Evolutionary conservation across 2,797 vertebrate species (phyloP), one percentile per base, ranked within the genome.

Genomic region (Acrossocheilus fasciatus): DNA sequence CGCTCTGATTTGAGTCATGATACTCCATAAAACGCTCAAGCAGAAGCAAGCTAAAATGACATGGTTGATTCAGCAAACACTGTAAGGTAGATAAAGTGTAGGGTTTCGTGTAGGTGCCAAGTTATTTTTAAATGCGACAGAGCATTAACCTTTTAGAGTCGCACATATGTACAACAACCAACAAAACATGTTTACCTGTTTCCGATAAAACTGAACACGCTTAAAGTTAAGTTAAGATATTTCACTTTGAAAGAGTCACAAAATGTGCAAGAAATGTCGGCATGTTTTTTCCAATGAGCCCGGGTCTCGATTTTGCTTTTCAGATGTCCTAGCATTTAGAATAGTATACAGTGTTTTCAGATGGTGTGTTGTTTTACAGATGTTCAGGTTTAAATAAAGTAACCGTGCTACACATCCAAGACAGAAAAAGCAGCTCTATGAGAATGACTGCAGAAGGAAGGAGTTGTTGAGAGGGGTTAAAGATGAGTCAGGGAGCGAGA

Each of bases 401-500:
- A 80, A 86, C 85, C 6, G 1, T 15, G 57, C 50, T 70, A 50
- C 23, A 68, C 73, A 85, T 43, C 43, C n/a, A 68, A 87, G 69
- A 77, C 81, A 59, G 64, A 79, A 57, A 62, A 69, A 47, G 6
- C 20, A 74, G 47, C 47, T 85, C 47, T 72, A 66, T 83, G 52
- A 50, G 77, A 47, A 18, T 73, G 18, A 57, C 39, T 26, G 64
- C 34, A 36, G 34, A 36, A 68, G 34, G 34, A 68, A 68, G 15
- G 64, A 36, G 15, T 36, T 18, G 69, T 45, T 23, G 11, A 43
- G 74, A 77, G 54, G 85, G 78, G 85, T 75, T 72, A 81, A 62
- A 54, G 90, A 89, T 87, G 54, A 91, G 91, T 92, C 92, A 93
- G 89, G 83, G 90, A 93, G 91, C 85, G 90, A 93, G 92, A 94